These are phyloP conservation scores for Dysmachus trigonus DNA, from an alignment of 2,888 invertebrate species.

Conservation along the genomic window DNA sequence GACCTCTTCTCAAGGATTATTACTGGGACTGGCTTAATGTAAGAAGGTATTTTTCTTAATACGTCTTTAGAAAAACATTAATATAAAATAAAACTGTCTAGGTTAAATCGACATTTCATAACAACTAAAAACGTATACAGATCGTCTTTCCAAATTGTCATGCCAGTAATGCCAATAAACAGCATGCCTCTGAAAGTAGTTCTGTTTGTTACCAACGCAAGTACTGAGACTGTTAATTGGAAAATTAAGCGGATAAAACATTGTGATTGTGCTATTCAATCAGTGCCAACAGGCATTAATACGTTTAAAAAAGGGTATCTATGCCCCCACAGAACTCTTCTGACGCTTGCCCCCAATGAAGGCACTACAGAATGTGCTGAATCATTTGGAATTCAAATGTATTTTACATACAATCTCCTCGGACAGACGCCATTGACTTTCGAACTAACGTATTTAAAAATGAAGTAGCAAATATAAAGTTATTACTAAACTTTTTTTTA, in stretches of 20 bases:
- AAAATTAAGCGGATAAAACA: constrained; percentile 40
- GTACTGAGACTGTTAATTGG: neutral
- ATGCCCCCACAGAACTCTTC: constrained; percentile 44
- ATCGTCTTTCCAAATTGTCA: neutral
- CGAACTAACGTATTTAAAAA: constrained; percentile 33
- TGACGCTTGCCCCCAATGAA: constrained; percentile 19
- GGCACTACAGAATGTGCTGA: neutral
- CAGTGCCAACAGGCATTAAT: constrained; percentile 35
- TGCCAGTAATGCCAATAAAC: constrained; percentile 47
- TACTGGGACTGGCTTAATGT: constrained; percentile 46
- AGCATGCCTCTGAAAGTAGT: constrained; percentile 38
- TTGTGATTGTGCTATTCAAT: constrained; percentile 39
- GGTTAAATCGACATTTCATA: neutral
- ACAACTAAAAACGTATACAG: neutral
- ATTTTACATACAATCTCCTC: constrained; percentile 34
- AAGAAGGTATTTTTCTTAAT: constrained; percentile 4
- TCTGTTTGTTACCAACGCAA: constrained; percentile 35
- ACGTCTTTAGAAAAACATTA: neutral
- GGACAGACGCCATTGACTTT: constrained; percentile 39
- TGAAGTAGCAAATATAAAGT: neutral
- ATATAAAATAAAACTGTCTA: neutral
- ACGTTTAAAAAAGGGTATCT: constrained; percentile 26
- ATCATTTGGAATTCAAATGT: neutral
- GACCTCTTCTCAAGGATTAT: constrained; percentile 47
- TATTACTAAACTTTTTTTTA: neutral